Evolutionary conservation across 2,888 invertebrate genomes (phyloP).

Genomic region (Saturnia pavonia): DNA sequence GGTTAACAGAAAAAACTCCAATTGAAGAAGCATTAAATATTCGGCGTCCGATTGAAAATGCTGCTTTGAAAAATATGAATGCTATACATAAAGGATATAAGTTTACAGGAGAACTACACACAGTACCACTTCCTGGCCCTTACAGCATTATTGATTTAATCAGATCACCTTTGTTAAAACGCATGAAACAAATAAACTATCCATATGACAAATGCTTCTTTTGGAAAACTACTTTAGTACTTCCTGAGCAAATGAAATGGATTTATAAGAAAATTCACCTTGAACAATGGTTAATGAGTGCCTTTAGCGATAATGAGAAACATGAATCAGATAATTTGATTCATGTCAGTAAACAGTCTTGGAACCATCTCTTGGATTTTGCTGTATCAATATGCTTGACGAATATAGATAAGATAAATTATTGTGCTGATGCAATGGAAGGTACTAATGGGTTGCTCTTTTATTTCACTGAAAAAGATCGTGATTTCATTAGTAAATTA

Average conservation of each 20-base stretch:
- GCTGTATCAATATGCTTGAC: constrained; percentile 69
- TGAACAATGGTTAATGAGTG: constrained; percentile 71
- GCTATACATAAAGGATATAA: constrained; percentile 66
- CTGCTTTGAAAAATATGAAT: constrained; percentile 66
- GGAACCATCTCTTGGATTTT: constrained; percentile 76
- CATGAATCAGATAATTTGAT: constrained; percentile 61
- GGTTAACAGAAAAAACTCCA: constrained; percentile 64
- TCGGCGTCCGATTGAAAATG: constrained; percentile 54
- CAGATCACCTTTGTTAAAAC: constrained; percentile 68
- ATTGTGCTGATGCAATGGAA: constrained; percentile 59
- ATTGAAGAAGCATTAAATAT: constrained; percentile 59
- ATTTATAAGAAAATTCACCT: constrained; percentile 67
- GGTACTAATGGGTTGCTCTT: constrained; percentile 70
- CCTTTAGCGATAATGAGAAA: constrained; percentile 66
- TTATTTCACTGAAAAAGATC: constrained; percentile 59
- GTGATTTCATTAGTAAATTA: constrained; percentile 48
- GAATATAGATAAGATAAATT: constrained; percentile 40
- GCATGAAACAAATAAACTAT: constrained; percentile 73
- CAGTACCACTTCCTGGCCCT: constrained; percentile 53
- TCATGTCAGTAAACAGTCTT: constrained; percentile 67
- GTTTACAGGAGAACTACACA: constrained; percentile 62
- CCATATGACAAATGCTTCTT: constrained; percentile 68
- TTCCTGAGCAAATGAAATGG: constrained; percentile 76
- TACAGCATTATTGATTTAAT: constrained; percentile 73
- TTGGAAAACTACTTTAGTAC: constrained; percentile 85